Evolutionary conservation across 2,797 vertebrate genomes (phyloP).

Genomic region (Diplodus sargus): DNA sequence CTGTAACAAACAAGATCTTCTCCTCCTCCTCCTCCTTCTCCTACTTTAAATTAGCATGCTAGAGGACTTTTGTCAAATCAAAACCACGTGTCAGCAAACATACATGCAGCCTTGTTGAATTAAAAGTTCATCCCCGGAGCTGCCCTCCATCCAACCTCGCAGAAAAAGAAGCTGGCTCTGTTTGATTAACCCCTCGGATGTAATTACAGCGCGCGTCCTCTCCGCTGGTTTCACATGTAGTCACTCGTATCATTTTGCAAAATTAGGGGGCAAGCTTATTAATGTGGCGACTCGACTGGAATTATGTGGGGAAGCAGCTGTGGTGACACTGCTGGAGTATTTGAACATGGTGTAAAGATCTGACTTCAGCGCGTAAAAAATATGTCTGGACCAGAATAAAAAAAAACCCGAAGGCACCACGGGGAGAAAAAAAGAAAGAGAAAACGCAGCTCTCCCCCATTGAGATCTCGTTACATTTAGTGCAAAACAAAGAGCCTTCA

Average conservation of each 20-base stretch:
- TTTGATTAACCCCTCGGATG: constrained; percentile 65
- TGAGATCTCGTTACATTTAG: constrained; percentile 29
- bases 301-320: constrained; percentile 51
- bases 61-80: constrained; percentile 64
- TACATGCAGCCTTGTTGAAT: constrained; percentile 63
- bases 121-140: constrained; percentile 49
- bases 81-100: constrained; percentile 69
- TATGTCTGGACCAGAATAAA: constrained; percentile 27
- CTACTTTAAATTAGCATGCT: constrained; percentile 55
- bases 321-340: constrained; percentile 51
- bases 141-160: constrained; percentile 61
- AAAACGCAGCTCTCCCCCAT: constrained; percentile 7
- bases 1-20: constrained; percentile 50
- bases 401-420: constrained; percentile 4
- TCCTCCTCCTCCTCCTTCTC: neutral
- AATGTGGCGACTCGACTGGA: constrained; percentile 60
- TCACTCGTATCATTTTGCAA: constrained; percentile 69
- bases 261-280: constrained; percentile 48
- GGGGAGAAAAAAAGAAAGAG: neutral
- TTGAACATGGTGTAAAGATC: constrained; percentile 15
- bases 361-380: constrained; percentile 50
- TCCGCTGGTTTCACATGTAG: constrained; percentile 43
- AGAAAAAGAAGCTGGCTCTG: constrained; percentile 35
- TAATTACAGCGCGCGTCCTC: constrained; percentile 72
- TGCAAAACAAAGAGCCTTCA: constrained; percentile 54